Conservation (phyloP, 2,113 vertebrate species). For the Sylvia atricapilla region DNA sequence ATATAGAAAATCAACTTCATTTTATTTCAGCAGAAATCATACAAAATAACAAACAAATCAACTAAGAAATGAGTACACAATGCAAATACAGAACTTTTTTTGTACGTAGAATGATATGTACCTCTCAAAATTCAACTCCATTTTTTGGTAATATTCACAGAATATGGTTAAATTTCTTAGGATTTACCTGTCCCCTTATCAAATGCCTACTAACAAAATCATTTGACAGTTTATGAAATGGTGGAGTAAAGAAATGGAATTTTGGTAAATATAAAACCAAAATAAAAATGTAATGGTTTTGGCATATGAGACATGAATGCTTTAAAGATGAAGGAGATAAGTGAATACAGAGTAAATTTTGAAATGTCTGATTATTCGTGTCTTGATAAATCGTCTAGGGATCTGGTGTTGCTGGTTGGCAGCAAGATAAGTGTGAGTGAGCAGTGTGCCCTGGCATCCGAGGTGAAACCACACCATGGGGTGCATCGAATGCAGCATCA, state of each 20-base stretch:
- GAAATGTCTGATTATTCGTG: neutral
- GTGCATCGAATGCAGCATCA: accelerated
- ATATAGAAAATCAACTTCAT: neutral
- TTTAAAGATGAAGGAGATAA: neutral
- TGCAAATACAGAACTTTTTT: neutral
- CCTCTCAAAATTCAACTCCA: neutral
- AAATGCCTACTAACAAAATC: neutral
- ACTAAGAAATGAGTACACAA: neutral
- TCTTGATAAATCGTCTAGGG: neutral
- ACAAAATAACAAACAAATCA: neutral
- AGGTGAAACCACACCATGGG: neutral
- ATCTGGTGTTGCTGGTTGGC: neutral
- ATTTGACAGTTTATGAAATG: neutral
- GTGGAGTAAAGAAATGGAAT: neutral
- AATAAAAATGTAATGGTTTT: neutral
- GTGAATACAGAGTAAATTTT: neutral
- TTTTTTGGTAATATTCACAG: neutral
- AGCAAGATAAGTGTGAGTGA: neutral
- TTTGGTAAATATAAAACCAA: neutral
- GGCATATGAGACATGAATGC: neutral
- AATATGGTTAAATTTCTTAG: neutral
- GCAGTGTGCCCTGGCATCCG: accelerated
- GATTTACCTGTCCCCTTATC: neutral
- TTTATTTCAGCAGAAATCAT: neutral
- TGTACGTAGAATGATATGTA: neutral